These are phyloP conservation scores for Hyles lineata DNA, from an alignment of 2,888 invertebrate species.

Conservation along the genomic window DNA sequence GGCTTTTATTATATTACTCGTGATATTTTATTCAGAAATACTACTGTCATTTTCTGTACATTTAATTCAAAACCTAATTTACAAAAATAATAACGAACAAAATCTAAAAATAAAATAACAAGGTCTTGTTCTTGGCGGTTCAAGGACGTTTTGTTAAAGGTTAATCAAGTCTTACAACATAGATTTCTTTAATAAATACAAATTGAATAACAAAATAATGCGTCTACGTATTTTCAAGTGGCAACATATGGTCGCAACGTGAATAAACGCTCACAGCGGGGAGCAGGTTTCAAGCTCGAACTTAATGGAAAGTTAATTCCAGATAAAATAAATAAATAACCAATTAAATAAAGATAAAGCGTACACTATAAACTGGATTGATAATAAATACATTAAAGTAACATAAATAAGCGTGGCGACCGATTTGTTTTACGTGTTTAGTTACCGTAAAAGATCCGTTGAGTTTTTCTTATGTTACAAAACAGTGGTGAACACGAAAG, in stretches of 20 bases:
- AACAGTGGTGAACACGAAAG: slow-evolving; percentile 1
- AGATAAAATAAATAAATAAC: slow-evolving; percentile 25
- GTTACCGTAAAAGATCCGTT: slow-evolving; percentile 17
- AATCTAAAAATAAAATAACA: neutral
- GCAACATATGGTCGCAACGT: slow-evolving; percentile 52
- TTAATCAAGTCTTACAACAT: neutral
- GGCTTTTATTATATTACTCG: too few species aligned
- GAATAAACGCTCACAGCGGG: slow-evolving; percentile 35
- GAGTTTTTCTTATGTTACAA: slow-evolving; percentile 3
- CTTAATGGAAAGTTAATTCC: slow-evolving; percentile 26
- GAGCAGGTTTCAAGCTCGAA: slow-evolving; percentile 1
- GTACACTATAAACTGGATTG: slow-evolving; percentile 35
- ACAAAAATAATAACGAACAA: neutral
- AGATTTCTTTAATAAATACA: neutral
- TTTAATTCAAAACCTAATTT: too few species aligned
- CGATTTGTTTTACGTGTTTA: neutral
- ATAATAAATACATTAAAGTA: slow-evolving; percentile 18
- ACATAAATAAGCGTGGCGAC: slow-evolving; percentile 13
- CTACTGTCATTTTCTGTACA: neutral
- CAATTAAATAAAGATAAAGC: slow-evolving; percentile 32
- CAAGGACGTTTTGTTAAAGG: neutral
- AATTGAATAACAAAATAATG: neutral
- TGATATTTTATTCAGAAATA: too few species aligned
- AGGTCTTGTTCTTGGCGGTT: neutral
- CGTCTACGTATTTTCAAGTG: slow-evolving; percentile 41